Percentiles rank a stretch among this genome's conserved stretches.
Conservation (phyloP, 92 coral and sea anemone genomes). For the Metridium senile region DNA sequence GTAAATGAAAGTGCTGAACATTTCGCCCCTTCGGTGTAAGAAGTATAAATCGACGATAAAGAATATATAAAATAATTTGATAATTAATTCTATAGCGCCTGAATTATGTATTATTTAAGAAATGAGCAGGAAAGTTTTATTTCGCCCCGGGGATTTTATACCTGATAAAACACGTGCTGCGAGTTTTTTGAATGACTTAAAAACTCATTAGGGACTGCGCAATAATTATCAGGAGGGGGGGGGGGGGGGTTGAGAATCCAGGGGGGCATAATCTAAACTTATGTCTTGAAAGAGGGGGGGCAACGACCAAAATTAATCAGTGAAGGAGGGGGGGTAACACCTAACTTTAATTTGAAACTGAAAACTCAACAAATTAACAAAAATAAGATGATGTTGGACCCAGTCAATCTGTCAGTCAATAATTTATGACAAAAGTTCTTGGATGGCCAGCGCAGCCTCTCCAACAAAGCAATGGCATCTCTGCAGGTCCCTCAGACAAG, state of each 20-base stretch:
- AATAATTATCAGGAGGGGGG: conserved; percentile 1
- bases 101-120: too few species aligned
- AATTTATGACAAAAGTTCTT: conserved; percentile 1
- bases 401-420: neutral
- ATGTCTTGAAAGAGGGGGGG: conserved; percentile 3
- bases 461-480: conserved; percentile 3
- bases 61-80: too few species aligned
- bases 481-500: conserved; percentile 12
- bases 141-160: too few species aligned
- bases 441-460: conserved; percentile 5
- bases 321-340: neutral
- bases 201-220: neutral
- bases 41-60: neutral
- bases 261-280: conserved; percentile 2
- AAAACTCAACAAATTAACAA: neutral
- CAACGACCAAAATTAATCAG: neutral
- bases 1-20: too few species aligned
- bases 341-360: conserved; percentile 12
- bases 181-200: too few species aligned
- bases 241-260: neutral
- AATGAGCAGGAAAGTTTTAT: too few species aligned
- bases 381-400: neutral
- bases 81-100: too few species aligned
- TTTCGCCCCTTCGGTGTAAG: too few species aligned
- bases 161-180: too few species aligned